Evolutionary conservation across 2,113 vertebrate species (phyloP).

Genomic region (Stigmatopora nigra): DNA sequence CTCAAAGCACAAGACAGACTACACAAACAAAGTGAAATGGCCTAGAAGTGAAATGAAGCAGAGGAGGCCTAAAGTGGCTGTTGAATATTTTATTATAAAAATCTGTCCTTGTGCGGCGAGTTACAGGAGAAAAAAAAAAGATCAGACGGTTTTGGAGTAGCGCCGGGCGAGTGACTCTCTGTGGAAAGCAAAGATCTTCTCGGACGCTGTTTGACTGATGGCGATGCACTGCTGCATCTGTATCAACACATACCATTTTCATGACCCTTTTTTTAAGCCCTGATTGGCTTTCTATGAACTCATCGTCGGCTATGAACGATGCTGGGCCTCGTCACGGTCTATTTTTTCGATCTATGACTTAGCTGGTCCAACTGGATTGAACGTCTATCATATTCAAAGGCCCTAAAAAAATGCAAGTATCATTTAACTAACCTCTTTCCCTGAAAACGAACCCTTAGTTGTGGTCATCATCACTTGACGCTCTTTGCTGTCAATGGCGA

Average conservation of each 20-base stretch:
- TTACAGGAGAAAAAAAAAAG: background rate
- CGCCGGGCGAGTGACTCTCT: slow-evolving; percentile 74
- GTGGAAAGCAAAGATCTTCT: slow-evolving; percentile 84
- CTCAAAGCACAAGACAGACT: background rate
- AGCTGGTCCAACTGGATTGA: no score
- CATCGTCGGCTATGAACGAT: no score
- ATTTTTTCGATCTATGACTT: no score
- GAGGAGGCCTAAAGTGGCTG: background rate
- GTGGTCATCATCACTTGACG: slow-evolving; percentile 75
- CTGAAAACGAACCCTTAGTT: slow-evolving; percentile 79
- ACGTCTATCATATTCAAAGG: background rate
- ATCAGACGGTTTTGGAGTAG: slow-evolving; percentile 76
- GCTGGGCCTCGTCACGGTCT: no score
- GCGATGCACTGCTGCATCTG: slow-evolving; percentile 87
- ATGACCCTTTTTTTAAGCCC: no score
- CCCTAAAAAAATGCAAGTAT: background rate
- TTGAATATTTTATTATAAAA: slow-evolving; percentile 39
- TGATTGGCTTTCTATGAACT: no score
- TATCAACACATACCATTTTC: background rate
- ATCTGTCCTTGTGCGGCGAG: background rate
- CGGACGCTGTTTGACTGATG: slow-evolving; percentile 72
- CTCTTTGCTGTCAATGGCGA: slow-evolving; percentile 78
- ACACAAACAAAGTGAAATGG: background rate
- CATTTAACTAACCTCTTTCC: slow-evolving; percentile 72
- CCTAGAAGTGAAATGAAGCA: slow-evolving; percentile 9